Evolutionary conservation across 2,113 vertebrate genomes (phyloP), one percentile per base, ranked within the genome.

Genomic region (Sphyrna mokarran): DNA sequence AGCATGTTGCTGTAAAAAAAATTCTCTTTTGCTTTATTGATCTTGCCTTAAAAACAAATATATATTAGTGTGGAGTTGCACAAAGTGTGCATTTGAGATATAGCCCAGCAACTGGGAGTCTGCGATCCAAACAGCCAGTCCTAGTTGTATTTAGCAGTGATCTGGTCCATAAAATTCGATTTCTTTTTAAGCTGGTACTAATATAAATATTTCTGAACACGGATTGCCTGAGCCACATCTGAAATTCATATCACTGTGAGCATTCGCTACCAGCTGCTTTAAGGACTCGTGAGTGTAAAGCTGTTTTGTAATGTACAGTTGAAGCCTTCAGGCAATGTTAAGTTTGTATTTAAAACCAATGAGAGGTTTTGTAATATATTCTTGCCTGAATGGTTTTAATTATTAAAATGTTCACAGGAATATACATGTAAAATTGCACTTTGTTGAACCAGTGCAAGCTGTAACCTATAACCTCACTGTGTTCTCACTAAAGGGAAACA

Each of bases 371-470:
- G 69, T 33, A 95, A 95, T 72, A 33, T 95, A 95, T 95, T 76
- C 94, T 95, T 76, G 68, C 40, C 69, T 76, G 68, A 54, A 54
- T 43, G 43, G 11, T 72, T 72, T 76, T 48, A 76, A 95, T 76
- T 95, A 95, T 95, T 95, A 43, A 95, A 76, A 76, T 54, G 69
- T 95, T 95, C 94, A 95, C 11, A 54, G 37, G 26, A 95, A 54
- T 54, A 95, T 95, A 76, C 43, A 76, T 22, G 48, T 95, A 95
- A 68, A 72, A 72, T 76, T 72, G 26, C 40, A 72, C 66, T 95
- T 95, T 95, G 23, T 54, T 95, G 94, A 95, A 95, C 68, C 69
- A 72, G 18, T 70, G 94, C 94, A 76, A 72, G 94, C 4, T 72
- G 63, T 37, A 93, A 68, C 89, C 61, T 68, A 37, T 93, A 95